A percentile compares a stretch with the other conserved stretches of the same genome.
Conservation (phyloP, 2,113 vertebrate species). For the Mormyrus iriodes region DNA sequence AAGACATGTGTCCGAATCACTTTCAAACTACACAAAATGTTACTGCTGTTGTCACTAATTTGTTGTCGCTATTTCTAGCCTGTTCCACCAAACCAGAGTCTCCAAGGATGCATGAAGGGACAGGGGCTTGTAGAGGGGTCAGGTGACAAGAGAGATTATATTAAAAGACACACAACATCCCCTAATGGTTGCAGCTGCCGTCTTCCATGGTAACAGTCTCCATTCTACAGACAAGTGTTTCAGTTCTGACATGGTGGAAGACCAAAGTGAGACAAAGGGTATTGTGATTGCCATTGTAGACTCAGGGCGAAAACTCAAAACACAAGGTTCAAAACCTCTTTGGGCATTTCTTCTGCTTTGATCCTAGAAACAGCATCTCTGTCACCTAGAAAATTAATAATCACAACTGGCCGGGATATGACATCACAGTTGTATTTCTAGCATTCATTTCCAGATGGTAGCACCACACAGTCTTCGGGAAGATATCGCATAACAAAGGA, state of each 20-base stretch:
- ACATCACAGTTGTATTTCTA: neutral
- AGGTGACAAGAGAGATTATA: neutral
- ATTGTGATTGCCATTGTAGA: neutral
- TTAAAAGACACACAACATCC: neutral
- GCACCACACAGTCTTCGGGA: neutral
- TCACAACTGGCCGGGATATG: neutral
- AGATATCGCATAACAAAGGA: slow-evolving; percentile 5
- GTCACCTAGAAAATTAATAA: neutral
- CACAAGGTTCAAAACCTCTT: neutral
- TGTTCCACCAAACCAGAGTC: neutral
- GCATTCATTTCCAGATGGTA: slow-evolving; percentile 13
- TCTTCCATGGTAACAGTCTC: neutral
- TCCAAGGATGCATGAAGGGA: neutral
- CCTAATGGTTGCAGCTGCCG: neutral
- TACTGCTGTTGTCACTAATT: neutral
- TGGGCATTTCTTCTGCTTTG: neutral
- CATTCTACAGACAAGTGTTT: neutral
- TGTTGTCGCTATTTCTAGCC: neutral
- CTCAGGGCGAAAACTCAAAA: neutral
- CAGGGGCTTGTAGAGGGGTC: neutral
- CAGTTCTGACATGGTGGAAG: neutral
- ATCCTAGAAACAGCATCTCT: slow-evolving; percentile 3
- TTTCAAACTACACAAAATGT: neutral
- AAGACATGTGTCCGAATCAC: neutral
- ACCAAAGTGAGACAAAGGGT: neutral